Percentiles rank a stretch among this genome's conserved stretches.
phyloP scores from a whole-genome alignment of 1,140 invertebrate species.

The Psilanteris sp. region DNA sequence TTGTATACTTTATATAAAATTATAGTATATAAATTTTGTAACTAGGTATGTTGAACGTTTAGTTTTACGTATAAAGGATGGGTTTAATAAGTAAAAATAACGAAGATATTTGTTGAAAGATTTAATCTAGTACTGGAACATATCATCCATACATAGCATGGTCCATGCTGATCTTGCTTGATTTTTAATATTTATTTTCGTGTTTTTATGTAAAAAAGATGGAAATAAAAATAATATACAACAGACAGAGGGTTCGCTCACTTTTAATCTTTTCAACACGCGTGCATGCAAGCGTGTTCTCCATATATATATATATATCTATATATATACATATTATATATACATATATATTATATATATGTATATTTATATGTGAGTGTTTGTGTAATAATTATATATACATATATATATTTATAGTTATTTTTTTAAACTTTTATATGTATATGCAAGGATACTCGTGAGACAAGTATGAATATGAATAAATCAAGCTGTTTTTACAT shows the following conservation, averaged over 20 bases:
- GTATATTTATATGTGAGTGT: no score
- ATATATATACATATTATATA: no score
- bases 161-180: slow-evolving; percentile 75
- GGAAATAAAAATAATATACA: slow-evolving; percentile 80
- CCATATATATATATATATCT: no score
- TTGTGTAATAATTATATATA: no score
- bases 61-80: no score
- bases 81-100: slow-evolving; percentile 9
- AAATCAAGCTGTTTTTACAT: background rate
- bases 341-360: no score
- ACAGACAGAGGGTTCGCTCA: slow-evolving; percentile 73
- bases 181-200: slow-evolving; percentile 64
- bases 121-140: slow-evolving; percentile 78
- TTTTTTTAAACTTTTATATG: slow-evolving; percentile 43
- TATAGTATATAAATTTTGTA: no score
- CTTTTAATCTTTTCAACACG: slow-evolving; percentile 63
- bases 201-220: slow-evolving; percentile 77
- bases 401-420: slow-evolving; percentile 50
- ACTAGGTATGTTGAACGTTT: no score
- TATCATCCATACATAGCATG: slow-evolving; percentile 78
- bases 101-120: slow-evolving; percentile 52
- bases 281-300: slow-evolving; percentile 42
- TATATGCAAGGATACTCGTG: slow-evolving; percentile 43
- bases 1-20: no score
- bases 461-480: slow-evolving; percentile 1